Evolutionary conservation across 1,140 invertebrate species (phyloP).

Genomic region (Diabrotica undecimpunctata): DNA sequence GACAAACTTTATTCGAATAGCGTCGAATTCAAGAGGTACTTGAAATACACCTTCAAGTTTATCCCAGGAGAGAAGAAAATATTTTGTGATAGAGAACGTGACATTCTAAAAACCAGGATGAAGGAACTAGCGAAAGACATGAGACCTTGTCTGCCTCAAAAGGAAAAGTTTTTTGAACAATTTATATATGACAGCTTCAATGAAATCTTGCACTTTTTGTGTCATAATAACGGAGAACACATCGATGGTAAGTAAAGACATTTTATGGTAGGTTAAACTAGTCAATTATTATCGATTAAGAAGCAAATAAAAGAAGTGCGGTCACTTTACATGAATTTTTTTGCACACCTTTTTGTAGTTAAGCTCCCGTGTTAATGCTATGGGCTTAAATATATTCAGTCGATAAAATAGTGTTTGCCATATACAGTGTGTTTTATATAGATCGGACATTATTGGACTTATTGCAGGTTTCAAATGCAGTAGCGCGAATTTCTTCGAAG

Average conservation of each 20-base stretch:
- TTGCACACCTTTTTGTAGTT: no score
- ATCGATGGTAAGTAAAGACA: conserved; percentile 4
- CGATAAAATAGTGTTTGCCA: no score
- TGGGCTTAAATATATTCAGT: no score
- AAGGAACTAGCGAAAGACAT: background rate
- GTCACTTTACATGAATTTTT: no score
- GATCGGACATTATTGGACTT: no score
- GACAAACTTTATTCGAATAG: conserved; percentile 4
- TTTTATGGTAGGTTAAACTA: no score
- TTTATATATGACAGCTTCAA: conserved; percentile 14
- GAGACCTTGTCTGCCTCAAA: background rate
- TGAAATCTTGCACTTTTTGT: conserved; percentile 20
- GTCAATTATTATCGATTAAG: no score
- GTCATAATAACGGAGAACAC: conserved; percentile 18
- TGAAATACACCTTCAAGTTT: conserved; percentile 9
- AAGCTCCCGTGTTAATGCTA: no score
- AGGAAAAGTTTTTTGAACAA: conserved; percentile 12
- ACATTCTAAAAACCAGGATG: conserved; percentile 1
- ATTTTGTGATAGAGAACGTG: conserved; percentile 13
- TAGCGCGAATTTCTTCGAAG: no score
- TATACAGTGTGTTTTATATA: no score
- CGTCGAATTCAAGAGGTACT: conserved; percentile 5
- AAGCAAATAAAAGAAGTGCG: no score
- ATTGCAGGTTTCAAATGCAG: no score
- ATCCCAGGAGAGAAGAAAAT: conserved; percentile 6